Evolutionary conservation across 1,140 invertebrate species (phyloP).

Genomic region (Lysiphlebus fabarum): DNA sequence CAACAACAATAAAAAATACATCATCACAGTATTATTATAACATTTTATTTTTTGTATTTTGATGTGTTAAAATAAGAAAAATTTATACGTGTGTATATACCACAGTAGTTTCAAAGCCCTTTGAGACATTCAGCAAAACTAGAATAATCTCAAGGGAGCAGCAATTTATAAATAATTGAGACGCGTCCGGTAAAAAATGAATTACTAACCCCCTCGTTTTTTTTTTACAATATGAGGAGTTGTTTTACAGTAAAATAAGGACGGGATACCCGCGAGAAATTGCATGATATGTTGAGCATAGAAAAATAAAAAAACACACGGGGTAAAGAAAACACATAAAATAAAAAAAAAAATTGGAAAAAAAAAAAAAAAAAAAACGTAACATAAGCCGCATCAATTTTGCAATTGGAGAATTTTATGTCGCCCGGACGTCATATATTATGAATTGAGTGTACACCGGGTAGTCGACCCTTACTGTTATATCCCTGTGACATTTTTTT

Average conservation of each 20-base stretch:
- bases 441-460: conserved; percentile 39
- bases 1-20: no score
- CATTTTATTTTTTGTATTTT: no score
- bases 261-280: conserved; percentile 49
- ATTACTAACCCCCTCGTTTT: conserved; percentile 45
- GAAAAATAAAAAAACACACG: conserved; percentile 11
- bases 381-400: conserved; percentile 57
- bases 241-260: conserved; percentile 53
- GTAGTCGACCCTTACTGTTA: conserved; percentile 17
- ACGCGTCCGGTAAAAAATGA: conserved; percentile 58
- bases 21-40: no score
- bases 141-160: conserved; percentile 41
- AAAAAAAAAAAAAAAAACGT: conserved; percentile 29
- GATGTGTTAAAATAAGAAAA: no score
- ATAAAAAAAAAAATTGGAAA: conserved; percentile 6
- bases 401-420: conserved; percentile 58
- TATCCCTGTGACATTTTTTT: conserved; percentile 13
- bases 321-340: background rate
- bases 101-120: no score
- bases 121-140: no score
- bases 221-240: conserved; percentile 56
- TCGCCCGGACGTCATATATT: conserved; percentile 50
- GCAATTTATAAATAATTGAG: conserved; percentile 60
- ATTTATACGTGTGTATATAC: no score
- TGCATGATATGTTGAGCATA: conserved; percentile 18